Conservation (phyloP, 2,888 invertebrate species). For the Himalopsyche anomala region DNA sequence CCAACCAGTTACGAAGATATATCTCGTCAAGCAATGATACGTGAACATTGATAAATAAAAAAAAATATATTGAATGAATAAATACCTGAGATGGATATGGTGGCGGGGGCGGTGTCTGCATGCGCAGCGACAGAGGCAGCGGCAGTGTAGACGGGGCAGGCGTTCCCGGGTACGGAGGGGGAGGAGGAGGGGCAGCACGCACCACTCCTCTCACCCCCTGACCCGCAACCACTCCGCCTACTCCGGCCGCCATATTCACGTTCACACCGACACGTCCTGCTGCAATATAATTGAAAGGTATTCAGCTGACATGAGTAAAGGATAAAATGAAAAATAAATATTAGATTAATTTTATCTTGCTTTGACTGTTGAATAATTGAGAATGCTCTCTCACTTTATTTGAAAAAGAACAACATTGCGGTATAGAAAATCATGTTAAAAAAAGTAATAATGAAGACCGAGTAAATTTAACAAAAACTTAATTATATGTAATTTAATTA, state of each 20-base stretch:
- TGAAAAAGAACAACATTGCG: no score
- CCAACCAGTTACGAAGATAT: no score
- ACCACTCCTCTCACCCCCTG: conserved; percentile 70
- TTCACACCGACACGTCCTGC: conserved; percentile 43
- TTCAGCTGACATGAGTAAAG: no score
- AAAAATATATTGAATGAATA: background rate
- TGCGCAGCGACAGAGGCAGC: conserved; percentile 80
- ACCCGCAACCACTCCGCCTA: conserved; percentile 53
- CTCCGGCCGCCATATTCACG: background rate
- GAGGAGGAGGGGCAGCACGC: conserved; percentile 79
- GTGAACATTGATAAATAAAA: background rate
- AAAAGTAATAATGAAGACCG: no score
- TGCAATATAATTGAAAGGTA: background rate
- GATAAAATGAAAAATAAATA: no score
- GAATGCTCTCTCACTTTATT: no score
- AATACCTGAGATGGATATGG: conserved; percentile 75
- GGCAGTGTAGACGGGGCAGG: conserved; percentile 67
- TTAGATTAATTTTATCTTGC: no score
- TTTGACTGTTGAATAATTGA: no score
- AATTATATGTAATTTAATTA: no score
- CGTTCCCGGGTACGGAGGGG: conserved; percentile 84
- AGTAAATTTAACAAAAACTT: no score
- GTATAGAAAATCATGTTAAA: no score
- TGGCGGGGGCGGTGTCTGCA: conserved; percentile 74
- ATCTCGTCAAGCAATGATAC: no score